Base-by-base conservation (phyloP, 2,113 vertebrate genomes). In the Gymnorhina tibicen region DNA sequence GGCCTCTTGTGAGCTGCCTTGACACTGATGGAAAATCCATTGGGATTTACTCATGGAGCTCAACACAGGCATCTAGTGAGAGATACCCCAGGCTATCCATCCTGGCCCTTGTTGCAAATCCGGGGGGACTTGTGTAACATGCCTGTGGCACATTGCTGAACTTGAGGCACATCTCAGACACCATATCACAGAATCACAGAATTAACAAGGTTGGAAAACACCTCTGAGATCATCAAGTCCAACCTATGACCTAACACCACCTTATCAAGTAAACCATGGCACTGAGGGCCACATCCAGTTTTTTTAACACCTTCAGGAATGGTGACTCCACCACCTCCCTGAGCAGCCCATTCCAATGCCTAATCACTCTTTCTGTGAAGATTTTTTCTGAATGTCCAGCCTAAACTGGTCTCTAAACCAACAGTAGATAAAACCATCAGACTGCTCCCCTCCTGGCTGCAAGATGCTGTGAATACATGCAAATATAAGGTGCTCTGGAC, bases 81-180 rank as follows among this genome's bases (percentile, higher is more conserved):
- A 5, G 44, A 9, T 49, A 5, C 17, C 35, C 30, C 6, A 8
- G 30, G 33, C 39, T 66, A 5, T 24, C 42, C 7, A 27, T 24
- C 33, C 60, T 49, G 55, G 17, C 19, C 11, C 18, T 12, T 35
- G 7, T 2, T 77, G 10, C 18, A 52, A 26, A 59, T 26, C 44
- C 37, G 30, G 12, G 4, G 6, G n/a, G 6, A 1, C 8, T 44
- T 56, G 58, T 19, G 11, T 37, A 21, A 12, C 5, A 2, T 19
- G 15, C 16, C 59, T 12, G 2, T n/a, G 44, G 42, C 37, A 70
- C 27, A 13, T 2, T 37, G 35, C 32, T 49, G 63, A 27, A 11
- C 22, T 49, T 33, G 4, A 33, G 72, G 32, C 13, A 56, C 22
- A 11, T 13, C 49, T 70, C 49, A 77, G 63, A 22, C 12, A 16